Evolutionary conservation across 2,888 invertebrate species (phyloP), one percentile per base, ranked within the genome.

Genomic region (Xanthia togata): DNA sequence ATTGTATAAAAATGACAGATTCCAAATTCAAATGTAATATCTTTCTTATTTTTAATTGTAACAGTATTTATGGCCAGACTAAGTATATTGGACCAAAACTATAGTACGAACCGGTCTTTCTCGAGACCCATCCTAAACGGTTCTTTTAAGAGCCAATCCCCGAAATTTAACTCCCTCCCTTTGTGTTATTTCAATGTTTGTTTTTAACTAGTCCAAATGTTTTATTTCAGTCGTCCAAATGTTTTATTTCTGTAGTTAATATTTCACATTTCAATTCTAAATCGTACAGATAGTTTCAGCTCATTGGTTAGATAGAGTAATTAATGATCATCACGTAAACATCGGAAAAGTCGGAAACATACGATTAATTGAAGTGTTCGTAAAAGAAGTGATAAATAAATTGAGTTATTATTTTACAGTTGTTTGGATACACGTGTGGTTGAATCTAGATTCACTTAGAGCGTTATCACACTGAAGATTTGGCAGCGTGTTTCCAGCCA

Each of bases 281-380:
- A 50, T 53, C 57, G 23, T 17, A 20, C 31, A 31, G 17, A 38
- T 35, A 14, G 65, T 76, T 84, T 35, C 82, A 76, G 63, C 69
- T 83, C 85, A 85, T 68, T 81, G 76, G 11, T n/a, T 60, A 9
- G 55, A 69, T 63, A 63, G 41, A 72, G 76, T 62, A 20, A 85
- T 72, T 44, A 76, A 75, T 81, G 5, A 71, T 14, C 6, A 84
- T 69, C 63, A 65, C 70, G 63, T 69, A 84, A 79, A 73, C 67
- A 85, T 83, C 70, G 76, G 71, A 81, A 81, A 70, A 47, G 77
- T 76, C 63, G 85, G 85, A 83, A 83, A 69, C 44, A 64, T 14
- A 57, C 57, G 20, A 79, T 70, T 81, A 17, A 71, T 80, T 63
- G 12, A 65, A 50, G 57, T 50, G 44, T 74, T 70, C 38, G 35